These are phyloP conservation scores for Drosophila neonasuta DNA, from an alignment of 2,888 invertebrate species.

Conservation along the genomic window DNA sequence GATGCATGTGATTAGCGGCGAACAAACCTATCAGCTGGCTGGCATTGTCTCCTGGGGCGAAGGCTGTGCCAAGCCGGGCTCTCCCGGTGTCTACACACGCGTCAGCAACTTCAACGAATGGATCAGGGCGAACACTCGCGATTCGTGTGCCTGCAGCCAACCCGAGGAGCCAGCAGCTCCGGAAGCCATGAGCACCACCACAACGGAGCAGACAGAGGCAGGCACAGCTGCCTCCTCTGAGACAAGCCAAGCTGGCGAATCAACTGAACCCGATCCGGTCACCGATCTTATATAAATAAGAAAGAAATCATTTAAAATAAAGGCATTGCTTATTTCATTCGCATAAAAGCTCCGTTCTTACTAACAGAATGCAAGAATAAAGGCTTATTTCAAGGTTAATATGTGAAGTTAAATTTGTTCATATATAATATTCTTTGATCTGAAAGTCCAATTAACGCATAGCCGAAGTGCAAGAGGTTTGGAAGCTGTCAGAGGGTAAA, in stretches of 20 bases:
- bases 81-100: slow-evolving; percentile 91
- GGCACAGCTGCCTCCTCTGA: slow-evolving; percentile 17
- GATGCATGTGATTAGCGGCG: slow-evolving; percentile 69
- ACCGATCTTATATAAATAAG: slow-evolving; percentile 9
- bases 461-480: too few species aligned
- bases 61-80: slow-evolving; percentile 84
- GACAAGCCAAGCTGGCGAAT: slow-evolving; percentile 23
- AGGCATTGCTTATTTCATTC: slow-evolving; percentile 22
- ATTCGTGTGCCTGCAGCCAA: slow-evolving; percentile 86
- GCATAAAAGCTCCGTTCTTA: background rate
- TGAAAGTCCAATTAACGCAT: too few species aligned
- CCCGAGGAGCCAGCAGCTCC: slow-evolving; percentile 33
- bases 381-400: too few species aligned
- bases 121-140: slow-evolving; percentile 86
- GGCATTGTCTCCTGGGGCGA: slow-evolving; percentile 87
- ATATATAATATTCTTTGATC: too few species aligned
- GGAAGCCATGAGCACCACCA: slow-evolving; percentile 14
- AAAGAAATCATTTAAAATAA: slow-evolving; percentile 27
- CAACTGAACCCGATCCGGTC: slow-evolving; percentile 42
- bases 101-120: slow-evolving; percentile 89
- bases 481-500: too few species aligned
- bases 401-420: too few species aligned
- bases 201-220: slow-evolving; percentile 29
- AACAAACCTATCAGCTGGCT: slow-evolving; percentile 76
- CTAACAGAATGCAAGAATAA: too few species aligned